Base-by-base conservation (phyloP, 1,140 invertebrate species). In the Cardiocondyla obscurior region DNA sequence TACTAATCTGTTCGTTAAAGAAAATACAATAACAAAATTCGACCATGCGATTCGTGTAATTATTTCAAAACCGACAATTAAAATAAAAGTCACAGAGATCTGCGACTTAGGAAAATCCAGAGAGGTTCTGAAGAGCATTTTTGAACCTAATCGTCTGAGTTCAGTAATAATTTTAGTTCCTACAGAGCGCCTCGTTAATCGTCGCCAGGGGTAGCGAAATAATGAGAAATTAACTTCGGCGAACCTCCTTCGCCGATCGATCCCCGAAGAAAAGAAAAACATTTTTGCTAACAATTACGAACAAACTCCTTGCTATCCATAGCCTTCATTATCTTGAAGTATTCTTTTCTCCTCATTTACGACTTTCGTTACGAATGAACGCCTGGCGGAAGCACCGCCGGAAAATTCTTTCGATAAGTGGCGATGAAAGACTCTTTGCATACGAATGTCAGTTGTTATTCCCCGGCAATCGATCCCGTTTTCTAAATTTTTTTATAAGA, bases 191-290 rank as follows among this genome's bases (percentile, higher is more conserved):
- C 69, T 85, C 83, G 79, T 87, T 87, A 88, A 88, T 83, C 51
- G 79, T 88, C 30, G 86, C 87, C 87, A 55, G 64, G 51, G 83
- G 79, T 88, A 81, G 81, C 44, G 81, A 88, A 88, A 88, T 88
- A 88, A 88, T 65, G 86, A 88, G 86, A 73, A 85, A 88, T 87
- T 88, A 88, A 88, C 79, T 88, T 82, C 30, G 30, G 30, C 77
- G 65, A 69, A 81, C 28, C 57, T 36, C 16, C 19, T 30, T 55
- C n/a, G 25, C 42, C 42, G 22, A 16, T 25, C 58, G 81, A 77
- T 79, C 5, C n/a, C 16, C 33, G 44, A 85, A 81, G 53, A 84
- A 87, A 76, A 67, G 77, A 83, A 55, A 70, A 87, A 85, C 64
- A 82, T 30, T 77, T n/a, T 72, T 44, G 49, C 39, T 39, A 76